A percentile compares a stretch with the other conserved stretches of the same genome.
Evolutionary conservation across 2,797 vertebrate species (phyloP).

Genomic region (Fringilla coelebs): DNA sequence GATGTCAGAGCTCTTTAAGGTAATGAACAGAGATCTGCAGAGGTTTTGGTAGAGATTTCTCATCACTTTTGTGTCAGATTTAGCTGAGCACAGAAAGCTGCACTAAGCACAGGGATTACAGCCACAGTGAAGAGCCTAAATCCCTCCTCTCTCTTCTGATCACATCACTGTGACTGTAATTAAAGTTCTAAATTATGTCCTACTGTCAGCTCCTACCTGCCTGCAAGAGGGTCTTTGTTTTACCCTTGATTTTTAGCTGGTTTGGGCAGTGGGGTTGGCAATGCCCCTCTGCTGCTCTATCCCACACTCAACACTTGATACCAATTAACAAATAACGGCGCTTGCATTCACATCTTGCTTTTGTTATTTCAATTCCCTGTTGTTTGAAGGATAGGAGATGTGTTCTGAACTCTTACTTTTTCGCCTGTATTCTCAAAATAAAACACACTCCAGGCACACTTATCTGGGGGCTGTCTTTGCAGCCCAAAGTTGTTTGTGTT

Average conservation of each 20-base stretch:
- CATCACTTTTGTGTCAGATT: neutral
- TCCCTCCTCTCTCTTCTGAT: neutral
- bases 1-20: neutral
- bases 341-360: neutral
- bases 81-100: neutral
- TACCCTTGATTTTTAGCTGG: neutral
- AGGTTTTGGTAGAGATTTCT: neutral
- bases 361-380: neutral
- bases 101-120: neutral
- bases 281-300: neutral
- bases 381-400: neutral
- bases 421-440: neutral
- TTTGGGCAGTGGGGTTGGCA: neutral
- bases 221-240: neutral
- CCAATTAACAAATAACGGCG: neutral
- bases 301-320: neutral
- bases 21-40: neutral
- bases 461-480: neutral
- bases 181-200: neutral
- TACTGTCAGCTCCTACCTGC: neutral
- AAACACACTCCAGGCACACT: neutral
- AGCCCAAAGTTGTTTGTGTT: fast-evolving
- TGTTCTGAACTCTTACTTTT: neutral
- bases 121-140: neutral
- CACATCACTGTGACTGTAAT: neutral